Evolutionary conservation across 2,888 invertebrate species (phyloP).

Genomic region (Nymphalis polychloros): DNA sequence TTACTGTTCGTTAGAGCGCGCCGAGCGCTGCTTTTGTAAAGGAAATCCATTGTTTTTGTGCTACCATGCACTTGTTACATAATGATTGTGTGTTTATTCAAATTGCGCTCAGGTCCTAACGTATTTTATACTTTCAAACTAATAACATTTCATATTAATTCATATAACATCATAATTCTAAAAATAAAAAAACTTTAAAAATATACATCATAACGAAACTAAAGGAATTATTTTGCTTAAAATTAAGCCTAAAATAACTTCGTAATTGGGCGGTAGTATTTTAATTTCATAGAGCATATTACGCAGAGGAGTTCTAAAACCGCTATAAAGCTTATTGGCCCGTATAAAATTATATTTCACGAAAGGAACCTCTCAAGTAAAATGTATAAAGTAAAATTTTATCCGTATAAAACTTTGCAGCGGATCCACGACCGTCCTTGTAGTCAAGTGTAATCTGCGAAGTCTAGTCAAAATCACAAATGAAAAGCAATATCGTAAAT

Average conservation of each 20-base stretch:
- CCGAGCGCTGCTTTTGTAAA: slow-evolving; percentile 60
- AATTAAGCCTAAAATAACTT: no score
- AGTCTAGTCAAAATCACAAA: slow-evolving; percentile 39
- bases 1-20: slow-evolving; percentile 71
- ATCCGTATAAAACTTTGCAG: slow-evolving; percentile 17
- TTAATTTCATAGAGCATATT: neutral
- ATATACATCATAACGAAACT: neutral
- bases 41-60: slow-evolving; percentile 66
- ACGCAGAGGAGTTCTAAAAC: slow-evolving; percentile 13
- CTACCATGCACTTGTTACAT: slow-evolving; percentile 31
- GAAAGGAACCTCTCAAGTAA: slow-evolving; percentile 25
- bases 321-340: slow-evolving; percentile 25
- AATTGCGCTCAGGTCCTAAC: slow-evolving; percentile 6
- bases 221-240: no score
- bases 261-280: no score
- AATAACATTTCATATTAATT: neutral
- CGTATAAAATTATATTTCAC: slow-evolving; percentile 29
- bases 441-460: slow-evolving; percentile 20
- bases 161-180: neutral
- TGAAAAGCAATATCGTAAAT: slow-evolving; percentile 60
- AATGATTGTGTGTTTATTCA: slow-evolving; percentile 9
- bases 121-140: slow-evolving; percentile 6
- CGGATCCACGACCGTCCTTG: slow-evolving; percentile 21
- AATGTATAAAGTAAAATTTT: slow-evolving; percentile 27
- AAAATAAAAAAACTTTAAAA: neutral